Conservation (phyloP, 2,797 vertebrate species). For the Zenarchopterus dispar region DNA sequence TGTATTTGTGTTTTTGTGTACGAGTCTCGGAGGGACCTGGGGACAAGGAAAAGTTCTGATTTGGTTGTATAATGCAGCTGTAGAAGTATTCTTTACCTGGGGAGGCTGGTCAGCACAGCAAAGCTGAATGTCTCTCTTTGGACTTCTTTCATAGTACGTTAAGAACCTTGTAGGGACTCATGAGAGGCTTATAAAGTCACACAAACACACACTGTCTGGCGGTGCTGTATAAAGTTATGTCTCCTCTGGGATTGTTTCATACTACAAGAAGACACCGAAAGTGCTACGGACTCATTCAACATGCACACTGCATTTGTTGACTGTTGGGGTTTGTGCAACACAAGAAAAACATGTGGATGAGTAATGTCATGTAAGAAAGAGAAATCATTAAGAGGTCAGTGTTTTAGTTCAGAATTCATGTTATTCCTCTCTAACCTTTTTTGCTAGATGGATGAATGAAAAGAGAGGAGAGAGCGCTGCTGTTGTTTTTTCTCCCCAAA, state of each 20-base stretch:
- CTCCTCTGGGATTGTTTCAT: constrained; percentile 63
- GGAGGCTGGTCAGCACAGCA: constrained; percentile 22
- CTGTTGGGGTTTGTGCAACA: constrained; percentile 28
- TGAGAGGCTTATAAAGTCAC: constrained; percentile 61
- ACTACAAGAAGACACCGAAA: constrained; percentile 49
- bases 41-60: constrained; percentile 27
- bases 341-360: constrained; percentile 34
- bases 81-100: constrained; percentile 5
- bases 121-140: constrained; percentile 61
- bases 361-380: constrained; percentile 24
- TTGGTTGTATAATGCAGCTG: constrained; percentile 27
- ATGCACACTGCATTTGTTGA: constrained; percentile 47
- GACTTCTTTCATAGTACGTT: constrained; percentile 62
- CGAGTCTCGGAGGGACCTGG: constrained; percentile 16
- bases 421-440: constrained; percentile 17
- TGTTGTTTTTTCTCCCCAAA: constrained; percentile 40
- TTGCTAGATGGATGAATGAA: constrained; percentile 13
- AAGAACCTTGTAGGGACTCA: constrained; percentile 50
- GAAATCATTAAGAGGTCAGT: constrained; percentile 26
- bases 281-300: constrained; percentile 52
- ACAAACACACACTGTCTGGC: constrained; percentile 57
- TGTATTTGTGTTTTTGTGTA: neutral
- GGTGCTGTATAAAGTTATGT: constrained; percentile 47
- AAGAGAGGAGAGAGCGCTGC: constrained; percentile 28
- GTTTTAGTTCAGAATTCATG: constrained; percentile 28